These are phyloP conservation scores for Huso huso DNA, from an alignment of 2,797 vertebrate genomes.

Conservation along the genomic window DNA sequence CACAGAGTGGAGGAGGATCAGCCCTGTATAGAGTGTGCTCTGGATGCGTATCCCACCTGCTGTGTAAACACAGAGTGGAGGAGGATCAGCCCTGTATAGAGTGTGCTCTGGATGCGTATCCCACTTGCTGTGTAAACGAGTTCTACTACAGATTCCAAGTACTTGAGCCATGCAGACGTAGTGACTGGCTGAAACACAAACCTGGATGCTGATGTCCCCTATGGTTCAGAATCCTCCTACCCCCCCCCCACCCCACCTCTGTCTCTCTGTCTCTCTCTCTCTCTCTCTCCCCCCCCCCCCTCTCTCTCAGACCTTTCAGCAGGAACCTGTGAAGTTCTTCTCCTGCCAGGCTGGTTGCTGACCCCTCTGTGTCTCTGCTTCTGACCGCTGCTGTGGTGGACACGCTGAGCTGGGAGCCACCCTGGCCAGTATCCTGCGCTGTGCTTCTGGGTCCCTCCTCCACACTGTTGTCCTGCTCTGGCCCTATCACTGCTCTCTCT, in stretches of 20 bases:
- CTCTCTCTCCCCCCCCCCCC: slow-evolving; percentile 4
- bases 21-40: too few relatives aligned
- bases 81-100: too few relatives aligned
- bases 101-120: too few relatives aligned
- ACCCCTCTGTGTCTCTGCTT: slow-evolving; percentile 12
- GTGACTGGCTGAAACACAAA: too few relatives aligned
- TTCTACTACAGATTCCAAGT: too few relatives aligned
- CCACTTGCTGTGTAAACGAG: too few relatives aligned
- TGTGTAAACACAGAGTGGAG: too few relatives aligned
- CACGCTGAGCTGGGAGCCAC: too few relatives aligned
- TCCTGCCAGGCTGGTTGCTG: not conserved
- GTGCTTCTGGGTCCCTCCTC: not conserved
- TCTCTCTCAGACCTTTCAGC: not conserved
- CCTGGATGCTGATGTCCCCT: not conserved
- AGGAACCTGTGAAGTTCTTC: slow-evolving; percentile 10
- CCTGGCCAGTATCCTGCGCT: not conserved
- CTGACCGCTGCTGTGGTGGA: slow-evolving; percentile 2
- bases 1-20: too few relatives aligned
- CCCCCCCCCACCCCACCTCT: not conserved
- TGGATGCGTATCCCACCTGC: too few relatives aligned
- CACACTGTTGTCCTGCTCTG: not conserved
- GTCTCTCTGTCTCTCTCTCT: not conserved
- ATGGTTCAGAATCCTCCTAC: not conserved
- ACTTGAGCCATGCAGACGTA: too few relatives aligned
- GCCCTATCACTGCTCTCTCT: slow-evolving; percentile 15